Evolutionary conservation across 2,797 vertebrate species (phyloP), one percentile per base, ranked within the genome.

Genomic region (Poecilia velifera): DNA sequence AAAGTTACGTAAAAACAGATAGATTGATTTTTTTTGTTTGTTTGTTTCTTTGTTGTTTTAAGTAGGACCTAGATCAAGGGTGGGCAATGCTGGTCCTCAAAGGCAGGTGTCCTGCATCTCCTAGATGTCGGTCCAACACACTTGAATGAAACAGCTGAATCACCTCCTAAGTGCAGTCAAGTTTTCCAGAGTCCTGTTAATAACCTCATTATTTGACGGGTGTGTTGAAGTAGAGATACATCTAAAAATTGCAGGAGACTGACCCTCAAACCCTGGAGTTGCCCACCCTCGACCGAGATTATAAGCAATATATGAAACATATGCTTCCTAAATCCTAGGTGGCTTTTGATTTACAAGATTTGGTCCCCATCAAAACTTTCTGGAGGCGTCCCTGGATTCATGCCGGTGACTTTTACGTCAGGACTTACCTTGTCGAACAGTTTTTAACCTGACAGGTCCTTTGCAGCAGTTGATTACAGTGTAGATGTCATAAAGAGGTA

Each of bases 401-500:
- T 43, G 22, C 3, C 6, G 31, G 14, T 59, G 13, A 34, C 9
- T 76, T 31, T 28, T 22, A 62, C 9, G 25, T 36, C 16, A 12
- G n/a, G 14, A 46, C 82, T 92, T 95, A 98, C 97, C 98, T 98
- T 96, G 98, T 88, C 96, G 95, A 93, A 98, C 98, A 89, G 96
- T 95, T 93, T 94, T 97, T 84, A 98, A 91, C 89, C 95, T 94
- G 94, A 97, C 85, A 46, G 96, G 95, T 49, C 95, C 96, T 90
- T 93, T 89, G 95, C 96, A 96, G 95, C 91, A 95, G 72, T 95
- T 94, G 73, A 98, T 94, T 89, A 98, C 90, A 31, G 93, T 94
- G 90, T 95, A 88, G 75, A 98, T 96, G 89, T 98, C 97, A 90
- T 98, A 98, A 36, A 96, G 96, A 45, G 98, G 98, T 93, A 98